Evolutionary conservation across 2,797 vertebrate species (phyloP).

Genomic region (Helostoma temminkii): DNA sequence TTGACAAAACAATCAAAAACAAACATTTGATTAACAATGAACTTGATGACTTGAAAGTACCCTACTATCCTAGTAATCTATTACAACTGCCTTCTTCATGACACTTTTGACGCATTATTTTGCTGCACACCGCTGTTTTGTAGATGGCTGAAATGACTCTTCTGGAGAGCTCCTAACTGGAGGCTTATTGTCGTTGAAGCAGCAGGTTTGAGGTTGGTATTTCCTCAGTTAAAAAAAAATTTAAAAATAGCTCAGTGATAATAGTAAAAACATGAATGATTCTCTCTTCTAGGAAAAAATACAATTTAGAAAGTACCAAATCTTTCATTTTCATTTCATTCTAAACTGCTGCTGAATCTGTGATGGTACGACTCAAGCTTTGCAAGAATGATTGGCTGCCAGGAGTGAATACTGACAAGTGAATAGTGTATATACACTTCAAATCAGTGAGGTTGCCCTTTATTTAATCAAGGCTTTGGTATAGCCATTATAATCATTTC

Average conservation of each 20-base stretch:
- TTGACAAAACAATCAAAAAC: not conserved
- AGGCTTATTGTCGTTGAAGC: no score
- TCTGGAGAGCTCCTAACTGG: no score
- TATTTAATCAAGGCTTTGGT: not conserved
- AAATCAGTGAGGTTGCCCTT: no score
- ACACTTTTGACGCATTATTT: not conserved
- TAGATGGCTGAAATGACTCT: not conserved
- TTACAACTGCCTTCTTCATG: not conserved
- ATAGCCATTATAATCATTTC: not conserved
- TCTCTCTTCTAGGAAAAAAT: not conserved
- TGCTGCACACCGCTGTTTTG: not conserved
- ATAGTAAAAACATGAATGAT: no score
- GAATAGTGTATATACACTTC: not conserved
- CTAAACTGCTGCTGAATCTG: not conserved
- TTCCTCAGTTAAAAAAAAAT: no score
- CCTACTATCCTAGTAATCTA: not conserved
- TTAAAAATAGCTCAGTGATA: no score
- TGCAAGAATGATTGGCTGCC: not conserved
- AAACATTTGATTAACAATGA: no score
- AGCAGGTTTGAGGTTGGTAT: no score
- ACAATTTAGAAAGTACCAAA: not conserved
- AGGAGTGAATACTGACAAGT: not conserved
- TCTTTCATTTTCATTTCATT: not conserved
- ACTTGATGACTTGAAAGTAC: no score
- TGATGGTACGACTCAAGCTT: not conserved